Evolutionary conservation across 2,797 vertebrate genomes (phyloP), one percentile per base, ranked within the genome.

Genomic region (Aplochiton taeniatus): DNA sequence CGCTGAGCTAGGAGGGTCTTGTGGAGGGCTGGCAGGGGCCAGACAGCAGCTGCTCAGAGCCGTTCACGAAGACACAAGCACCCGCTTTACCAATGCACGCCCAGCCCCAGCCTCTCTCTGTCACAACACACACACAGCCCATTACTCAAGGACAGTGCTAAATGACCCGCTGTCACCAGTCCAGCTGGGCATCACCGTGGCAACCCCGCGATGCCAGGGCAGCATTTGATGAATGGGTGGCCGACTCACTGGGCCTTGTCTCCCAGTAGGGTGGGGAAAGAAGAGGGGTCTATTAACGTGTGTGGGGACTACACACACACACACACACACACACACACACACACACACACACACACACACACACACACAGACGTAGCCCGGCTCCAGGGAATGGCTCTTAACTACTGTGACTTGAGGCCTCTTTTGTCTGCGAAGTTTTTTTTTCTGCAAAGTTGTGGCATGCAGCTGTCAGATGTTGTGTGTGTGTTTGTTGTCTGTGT

Each of bases 401-500:
- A n/a, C 9, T 2, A 44, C 61, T 63, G 49, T 61, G 59, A 49
- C 41, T 49, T 49, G 61, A 53, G 50, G 50, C 50, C 42, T 45
- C 50, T 43, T 63, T 63, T 63, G 61, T 61, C 59, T n/a, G 54
- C 4, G 19, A n/a, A 31, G 31, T 11, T 16, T 48, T 61, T 47
- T 49, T 48, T 4, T 31, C 17, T 10, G 20, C n/a, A 13, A 47
- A 61, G 46, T 49, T 8, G 47, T 61, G 59, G 59, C 47, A 61
- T 61, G 59, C 59, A 61, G 59, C 60, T 62, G 48, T 63, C 42
- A 63, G 50, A 63, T 63, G 42, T 63, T 53, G 53, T 19, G 51
- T 53, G 50, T 63, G 50, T 52, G 50, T 44, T 10, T 52, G 49
- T 0, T 11, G 43, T 46, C 10, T 58, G 43, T 45, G 43, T 44